Base-by-base conservation (phyloP, 2,888 invertebrate species). In the Leptogaster cylindrica region DNA sequence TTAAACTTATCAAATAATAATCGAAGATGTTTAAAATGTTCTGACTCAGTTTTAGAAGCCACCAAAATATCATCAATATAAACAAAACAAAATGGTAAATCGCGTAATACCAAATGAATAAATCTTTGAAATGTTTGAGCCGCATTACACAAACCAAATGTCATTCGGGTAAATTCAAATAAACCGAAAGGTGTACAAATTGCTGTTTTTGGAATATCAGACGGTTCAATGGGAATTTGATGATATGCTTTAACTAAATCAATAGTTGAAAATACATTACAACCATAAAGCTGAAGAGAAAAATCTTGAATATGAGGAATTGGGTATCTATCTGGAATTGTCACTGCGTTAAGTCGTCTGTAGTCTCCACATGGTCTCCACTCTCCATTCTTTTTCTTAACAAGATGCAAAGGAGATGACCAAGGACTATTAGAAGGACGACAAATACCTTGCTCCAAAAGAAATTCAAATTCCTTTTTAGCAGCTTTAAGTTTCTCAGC, bases 371-470 rank as follows among this genome's bases (percentile, higher is more conserved):
- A 76, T 0, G 76, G 74, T 12, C 77, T 28, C 76, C 76, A 76
- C 3, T 66, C 65, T 16, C 73, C 72, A 1, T 70, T 58, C 52
- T 73, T 70, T 51, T 76, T 76, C 8, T 69, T 48, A 1, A 72
- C 73, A 68, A 77, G 51, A 48, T 75, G 75, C 0, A 82, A 71
- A 1, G 78, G 81, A 51, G 75, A 77, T 0, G 79, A 74, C 80
- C 78, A 81, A 1, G 73, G 70, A 39, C 78, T 78, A 8, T 75
- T 75, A 0, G 79, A 80, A 0, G 78, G 81, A 5, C 79, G 72
- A 36, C 79, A 78, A 6, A 81, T 78, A 0, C 80, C 81, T 28
- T 74, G 70, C 18, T 80, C 74, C 33, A 70, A 39, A 64, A 69
- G 52, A 4, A 31, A 33, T 3, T 68, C 48, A 28, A 71, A 68